phyloP scores from a whole-genome alignment of 2,113 vertebrate species.

The Falcunculus frontatus region DNA sequence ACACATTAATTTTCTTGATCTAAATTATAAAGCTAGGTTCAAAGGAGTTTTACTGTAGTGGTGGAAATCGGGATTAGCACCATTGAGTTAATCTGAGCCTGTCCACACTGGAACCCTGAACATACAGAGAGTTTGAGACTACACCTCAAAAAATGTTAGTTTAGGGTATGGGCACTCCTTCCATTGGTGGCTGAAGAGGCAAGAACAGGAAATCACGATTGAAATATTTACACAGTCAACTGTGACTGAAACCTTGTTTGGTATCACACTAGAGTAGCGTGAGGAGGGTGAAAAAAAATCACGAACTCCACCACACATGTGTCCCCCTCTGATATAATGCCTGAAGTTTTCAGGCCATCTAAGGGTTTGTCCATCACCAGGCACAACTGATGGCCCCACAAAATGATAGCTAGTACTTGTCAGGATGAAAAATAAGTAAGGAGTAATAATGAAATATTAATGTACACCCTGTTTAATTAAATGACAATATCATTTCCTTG shows the following conservation, averaged over 20 bases:
- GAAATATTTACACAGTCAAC: neutral
- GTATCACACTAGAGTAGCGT: neutral
- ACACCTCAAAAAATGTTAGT: neutral
- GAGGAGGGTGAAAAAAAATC: neutral
- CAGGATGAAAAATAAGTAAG: constrained; percentile 57
- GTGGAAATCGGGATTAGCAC: neutral
- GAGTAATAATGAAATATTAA: constrained; percentile 65
- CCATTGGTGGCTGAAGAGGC: neutral
- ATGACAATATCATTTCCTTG: constrained; percentile 65
- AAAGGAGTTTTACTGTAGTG: neutral
- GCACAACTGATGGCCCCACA: neutral
- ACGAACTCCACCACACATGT: neutral
- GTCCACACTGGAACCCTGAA: neutral
- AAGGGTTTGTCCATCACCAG: neutral
- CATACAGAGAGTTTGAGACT: neutral
- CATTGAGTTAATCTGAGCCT: neutral
- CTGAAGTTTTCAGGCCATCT: neutral
- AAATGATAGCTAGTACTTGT: constrained; percentile 34
- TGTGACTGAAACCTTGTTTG: neutral
- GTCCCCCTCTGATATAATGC: neutral
- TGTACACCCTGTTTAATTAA: constrained; percentile 56
- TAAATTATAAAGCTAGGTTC: neutral
- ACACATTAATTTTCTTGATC: neutral
- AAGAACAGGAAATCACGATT: neutral
- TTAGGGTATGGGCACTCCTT: neutral